A percentile compares a stretch with the other conserved stretches of the same genome.
Evolutionary conservation across 2,113 vertebrate species (phyloP).

Genomic region (Brachirus orientalis): DNA sequence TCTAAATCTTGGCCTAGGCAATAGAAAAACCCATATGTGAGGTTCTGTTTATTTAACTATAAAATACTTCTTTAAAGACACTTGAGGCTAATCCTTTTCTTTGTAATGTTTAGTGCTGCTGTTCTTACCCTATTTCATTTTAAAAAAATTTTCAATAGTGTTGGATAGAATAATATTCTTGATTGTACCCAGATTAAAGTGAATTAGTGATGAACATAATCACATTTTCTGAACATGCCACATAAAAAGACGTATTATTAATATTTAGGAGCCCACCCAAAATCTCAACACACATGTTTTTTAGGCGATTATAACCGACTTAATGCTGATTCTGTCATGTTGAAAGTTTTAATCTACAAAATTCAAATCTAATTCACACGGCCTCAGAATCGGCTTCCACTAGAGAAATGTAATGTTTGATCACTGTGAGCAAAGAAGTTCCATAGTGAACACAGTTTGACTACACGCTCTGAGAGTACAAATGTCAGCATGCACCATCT

Average conservation of each 20-base stretch:
- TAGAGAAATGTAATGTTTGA: constrained; percentile 12
- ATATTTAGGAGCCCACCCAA: background rate
- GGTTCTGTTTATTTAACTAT: no score
- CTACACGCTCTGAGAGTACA: background rate
- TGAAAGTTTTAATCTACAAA: constrained; percentile 1
- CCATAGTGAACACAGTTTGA: constrained; percentile 19
- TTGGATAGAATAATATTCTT: background rate
- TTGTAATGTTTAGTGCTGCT: background rate
- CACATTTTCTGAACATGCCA: background rate
- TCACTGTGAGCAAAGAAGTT: background rate
- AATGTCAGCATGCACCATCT: constrained; percentile 24
- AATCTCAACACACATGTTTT: no score
- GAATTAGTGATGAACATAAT: background rate
- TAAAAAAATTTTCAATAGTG: no score
- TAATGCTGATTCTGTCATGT: background rate
- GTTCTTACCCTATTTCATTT: background rate
- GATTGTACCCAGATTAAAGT: background rate
- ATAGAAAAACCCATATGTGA: no score
- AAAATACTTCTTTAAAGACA: no score
- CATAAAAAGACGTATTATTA: background rate
- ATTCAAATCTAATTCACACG: background rate
- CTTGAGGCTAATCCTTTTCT: no score
- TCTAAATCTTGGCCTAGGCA: no score
- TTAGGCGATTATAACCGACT: no score
- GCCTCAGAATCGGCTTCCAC: background rate